These are phyloP conservation scores for Taenioides sp. DNA, from an alignment of 2,797 vertebrate species.

Conservation along the genomic window DNA sequence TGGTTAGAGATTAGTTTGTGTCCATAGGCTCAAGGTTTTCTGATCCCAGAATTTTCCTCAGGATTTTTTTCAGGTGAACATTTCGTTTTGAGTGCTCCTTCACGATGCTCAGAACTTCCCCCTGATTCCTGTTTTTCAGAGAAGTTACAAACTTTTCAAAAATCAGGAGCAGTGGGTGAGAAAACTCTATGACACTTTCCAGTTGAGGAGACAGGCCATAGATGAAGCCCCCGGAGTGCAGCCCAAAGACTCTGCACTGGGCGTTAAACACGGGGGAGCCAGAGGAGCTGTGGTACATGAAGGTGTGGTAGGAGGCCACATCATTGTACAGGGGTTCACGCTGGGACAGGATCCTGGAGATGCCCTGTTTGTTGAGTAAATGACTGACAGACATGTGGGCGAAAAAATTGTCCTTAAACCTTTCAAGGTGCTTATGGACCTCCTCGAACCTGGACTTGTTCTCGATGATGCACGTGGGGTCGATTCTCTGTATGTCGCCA, in stretches of 20 bases:
- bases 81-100: not conserved
- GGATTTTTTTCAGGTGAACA: not conserved
- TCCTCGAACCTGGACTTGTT: not conserved
- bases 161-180: not conserved
- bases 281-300: slow-evolving; percentile 5
- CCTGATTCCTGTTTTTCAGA: not conserved
- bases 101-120: not conserved
- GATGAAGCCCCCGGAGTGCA: not conserved
- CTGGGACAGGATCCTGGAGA: not conserved
- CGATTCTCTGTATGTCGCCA: not conserved
- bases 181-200: not conserved
- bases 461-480: slow-evolving; percentile 3
- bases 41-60: not conserved
- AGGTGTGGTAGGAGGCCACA: not conserved
- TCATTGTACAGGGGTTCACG: fast-evolving
- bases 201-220: not conserved
- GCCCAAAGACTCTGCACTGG: not conserved
- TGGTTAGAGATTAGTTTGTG: not conserved
- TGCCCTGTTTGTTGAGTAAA: not conserved
- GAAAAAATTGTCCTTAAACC: not conserved
- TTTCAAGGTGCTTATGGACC: not conserved
- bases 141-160: slow-evolving; percentile 3
- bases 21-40: not conserved
- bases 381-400: not conserved
- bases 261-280: not conserved